Base-by-base conservation (phyloP, 1,140 invertebrate species). In the Phymastichus coffea region DNA sequence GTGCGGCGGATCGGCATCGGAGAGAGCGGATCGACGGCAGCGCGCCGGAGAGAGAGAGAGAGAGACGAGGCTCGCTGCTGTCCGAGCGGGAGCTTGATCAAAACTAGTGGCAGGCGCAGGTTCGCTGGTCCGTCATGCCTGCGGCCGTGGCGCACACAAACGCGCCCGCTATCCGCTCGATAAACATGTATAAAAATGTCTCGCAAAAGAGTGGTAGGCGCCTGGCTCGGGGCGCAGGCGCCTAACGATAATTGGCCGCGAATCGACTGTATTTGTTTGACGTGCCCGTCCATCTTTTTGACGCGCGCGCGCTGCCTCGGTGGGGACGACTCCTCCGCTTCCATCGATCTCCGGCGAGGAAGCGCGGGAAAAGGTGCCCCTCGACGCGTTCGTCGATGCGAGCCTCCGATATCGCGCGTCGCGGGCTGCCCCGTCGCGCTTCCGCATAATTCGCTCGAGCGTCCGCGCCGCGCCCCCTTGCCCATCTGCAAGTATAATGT, bases 71-170 rank as follows among this genome's bases (percentile, higher is more conserved):
- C 52, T n/a, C n/a, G n/a, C n/a, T 69, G 66, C 66, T 59, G 57
- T 67, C 63, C 64, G 66, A 64, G 55, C 69, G 67, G 63, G 57
- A 62, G 65, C 52, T 66, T 65, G 61, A 66, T 68, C 64, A 59
- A 69, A 72, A 74, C 72, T 74, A 70, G 23, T 9, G 57, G 23
- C 33, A 1, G 14, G 57, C 47, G 41, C 38, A 26, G 25, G 49
- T 61, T 43, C 47, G 37, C 14, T 10, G 47, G 43, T 25, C 7
- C 20, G 14, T 14, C 19, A 19, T 52, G 52, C 38, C 47, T 49
- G 56, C 43, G 33, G 19, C 43, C 12, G 15, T 23, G 19, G 23
- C 17, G 23, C 35, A 9, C 14, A 53, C 19, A n/a, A 33, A 33
- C 19, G 26, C 25, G 12, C 40, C 17, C n/a, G 9, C n/a, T 19